phyloP scores from a whole-genome alignment of 2,888 invertebrate genomes.

The Beris chalybata region DNA sequence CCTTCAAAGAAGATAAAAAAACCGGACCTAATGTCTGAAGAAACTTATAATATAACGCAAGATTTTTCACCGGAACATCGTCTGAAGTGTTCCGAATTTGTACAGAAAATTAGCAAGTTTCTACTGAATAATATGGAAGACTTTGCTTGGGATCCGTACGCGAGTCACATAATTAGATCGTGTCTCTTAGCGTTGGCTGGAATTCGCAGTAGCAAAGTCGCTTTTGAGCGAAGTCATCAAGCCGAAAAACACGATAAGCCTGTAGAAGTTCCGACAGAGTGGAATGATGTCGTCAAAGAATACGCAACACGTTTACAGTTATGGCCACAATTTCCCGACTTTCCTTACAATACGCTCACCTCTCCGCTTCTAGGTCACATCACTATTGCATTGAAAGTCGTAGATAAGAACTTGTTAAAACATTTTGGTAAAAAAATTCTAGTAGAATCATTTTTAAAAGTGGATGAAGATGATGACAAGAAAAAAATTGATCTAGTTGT shows the following conservation, averaged over 20 bases:
- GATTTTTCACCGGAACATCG: constrained; percentile 58
- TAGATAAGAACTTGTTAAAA: constrained; percentile 63
- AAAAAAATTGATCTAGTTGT: constrained; percentile 45
- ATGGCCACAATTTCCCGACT: constrained; percentile 79
- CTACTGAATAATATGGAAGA: constrained; percentile 83
- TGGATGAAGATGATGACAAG: constrained; percentile 43
- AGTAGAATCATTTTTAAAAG: constrained; percentile 54
- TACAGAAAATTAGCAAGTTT: constrained; percentile 73
- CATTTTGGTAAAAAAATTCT: constrained; percentile 68
- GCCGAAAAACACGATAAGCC: constrained; percentile 49
- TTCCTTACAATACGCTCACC: constrained; percentile 69
- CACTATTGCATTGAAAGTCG: constrained; percentile 60
- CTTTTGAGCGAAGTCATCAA: constrained; percentile 54
- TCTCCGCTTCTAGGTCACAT: constrained; percentile 71
- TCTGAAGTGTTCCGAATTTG: constrained; percentile 65
- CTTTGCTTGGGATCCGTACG: constrained; percentile 76
- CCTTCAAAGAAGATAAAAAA: constrained; percentile 49
- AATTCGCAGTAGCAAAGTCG: constrained; percentile 60
- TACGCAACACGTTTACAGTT: constrained; percentile 64
- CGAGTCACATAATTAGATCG: constrained; percentile 74
- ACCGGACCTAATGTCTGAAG: constrained; percentile 44
- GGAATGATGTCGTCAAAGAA: constrained; percentile 64
- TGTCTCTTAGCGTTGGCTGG: constrained; percentile 72
- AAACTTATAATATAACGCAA: constrained; percentile 48
- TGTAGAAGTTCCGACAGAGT: constrained; percentile 62